Base-by-base conservation (phyloP, 1,140 invertebrate genomes). In the Psix sp. region DNA sequence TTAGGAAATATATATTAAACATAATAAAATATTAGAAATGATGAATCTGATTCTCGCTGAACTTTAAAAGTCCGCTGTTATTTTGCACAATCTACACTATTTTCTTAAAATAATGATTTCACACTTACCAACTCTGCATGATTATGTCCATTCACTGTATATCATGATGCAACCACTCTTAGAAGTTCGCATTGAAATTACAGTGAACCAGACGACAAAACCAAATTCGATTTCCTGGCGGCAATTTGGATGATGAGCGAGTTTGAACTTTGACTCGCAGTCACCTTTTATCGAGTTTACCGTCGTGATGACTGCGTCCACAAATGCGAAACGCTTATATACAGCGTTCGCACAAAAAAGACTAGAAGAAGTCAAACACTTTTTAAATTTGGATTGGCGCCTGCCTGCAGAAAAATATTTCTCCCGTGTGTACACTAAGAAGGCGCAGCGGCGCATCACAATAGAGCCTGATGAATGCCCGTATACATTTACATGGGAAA, bases 401-500 rank as follows among this genome's bases (percentile, higher is more conserved):
- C 67, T 54, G 52, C 29, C 70, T 54, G 70, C 40, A 52, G 57
- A 74, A 67, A 77, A 84, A 84, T 84, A 83, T 81, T 83, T 85
- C 81, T 77, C 77, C 56, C 67, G 75, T 79, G 76, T 77, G 73
- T 70, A 79, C 67, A 60, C 62, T 74, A 72, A 77, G 62, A 60
- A 76, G 72, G 66, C 65, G 70, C 57, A 43, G 63, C 57, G 74
- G 57, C 75, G 79, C 81, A 79, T 80, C 77, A 84, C 83, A 85
- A 83, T 84, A 80, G 80, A 70, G 77, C 75, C 79, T 85, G 84
- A 85, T 84, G 84, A 85, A 84, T 85, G 78, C 79, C 72, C 81
- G 83, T 84, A 85, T 84, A 85, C 77, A 85, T 85, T 85, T 85
- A 84, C 83, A 85, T 84, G 78, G 81, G 77, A 83, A 85, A 84